Conservation (phyloP, 2,113 vertebrate species). For the Spea bombifrons region DNA sequence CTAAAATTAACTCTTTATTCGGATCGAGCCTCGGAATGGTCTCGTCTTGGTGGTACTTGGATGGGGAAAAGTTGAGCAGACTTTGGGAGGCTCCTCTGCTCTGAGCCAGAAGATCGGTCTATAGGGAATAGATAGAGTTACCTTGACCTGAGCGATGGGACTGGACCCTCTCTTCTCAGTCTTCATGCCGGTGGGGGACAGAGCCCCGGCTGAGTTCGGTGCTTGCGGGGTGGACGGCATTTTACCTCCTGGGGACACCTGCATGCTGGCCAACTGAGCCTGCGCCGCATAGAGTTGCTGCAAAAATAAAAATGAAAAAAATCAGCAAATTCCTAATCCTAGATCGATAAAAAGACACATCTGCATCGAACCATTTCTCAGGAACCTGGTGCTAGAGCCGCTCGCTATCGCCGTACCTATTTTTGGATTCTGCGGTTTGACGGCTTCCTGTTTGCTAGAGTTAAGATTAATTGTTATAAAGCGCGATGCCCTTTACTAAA, state of each 20-base stretch:
- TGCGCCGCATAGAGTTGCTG: constrained; percentile 99
- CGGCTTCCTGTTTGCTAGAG: constrained; percentile 26
- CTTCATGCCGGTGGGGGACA: constrained; percentile 94
- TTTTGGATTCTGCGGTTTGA: constrained; percentile 23
- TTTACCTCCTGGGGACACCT: constrained; percentile 98
- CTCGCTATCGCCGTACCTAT: neutral
- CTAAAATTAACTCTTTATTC: no score
- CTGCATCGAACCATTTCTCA: neutral
- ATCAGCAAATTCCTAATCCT: neutral
- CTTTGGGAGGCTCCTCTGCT: no score
- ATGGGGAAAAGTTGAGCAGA: no score
- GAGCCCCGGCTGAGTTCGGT: constrained; percentile 82
- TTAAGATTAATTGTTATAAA: neutral
- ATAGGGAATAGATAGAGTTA: constrained; percentile 51
- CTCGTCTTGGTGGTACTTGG: no score
- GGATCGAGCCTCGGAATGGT: no score
- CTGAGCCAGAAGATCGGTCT: no score
- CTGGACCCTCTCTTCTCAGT: constrained; percentile 97
- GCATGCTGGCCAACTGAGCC: constrained; percentile 98
- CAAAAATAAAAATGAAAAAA: constrained; percentile 67
- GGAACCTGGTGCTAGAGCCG: neutral
- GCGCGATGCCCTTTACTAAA: no score
- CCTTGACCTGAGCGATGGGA: constrained; percentile 95
- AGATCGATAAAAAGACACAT: no score
- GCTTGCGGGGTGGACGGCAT: constrained; percentile 92